Base-by-base conservation (phyloP, 2,888 invertebrate genomes). In the Apotomis capreana region DNA sequence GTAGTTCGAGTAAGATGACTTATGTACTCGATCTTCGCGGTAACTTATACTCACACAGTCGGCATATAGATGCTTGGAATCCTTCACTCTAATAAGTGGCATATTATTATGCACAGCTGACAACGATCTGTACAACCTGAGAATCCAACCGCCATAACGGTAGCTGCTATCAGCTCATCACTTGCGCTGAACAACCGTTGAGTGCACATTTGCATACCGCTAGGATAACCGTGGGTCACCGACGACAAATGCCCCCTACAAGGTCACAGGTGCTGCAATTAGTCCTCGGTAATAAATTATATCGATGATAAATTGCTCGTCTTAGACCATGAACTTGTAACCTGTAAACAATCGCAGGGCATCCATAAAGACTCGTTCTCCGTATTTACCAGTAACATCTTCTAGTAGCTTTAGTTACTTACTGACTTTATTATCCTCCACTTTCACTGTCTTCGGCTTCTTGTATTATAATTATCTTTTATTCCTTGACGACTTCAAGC, bases 161-260 rank as follows among this genome's bases (percentile, higher is more conserved):
- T 6, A 12, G n/a, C 44, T 36, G 37, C 37, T 55, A 54, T 65
- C 62, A 60, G 46, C 44, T 26, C 49, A 15, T 68, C 58, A 52
- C 70, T 68, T 70, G 68, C 51, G 40, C 69, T 64, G 26, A n/a
- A 40, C 40, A 57, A 61, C 46, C 51, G 62, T 57, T 57, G 74
- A 74, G 74, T 78, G 76, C 71, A 78, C 76, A 85, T 88, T 87
- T 83, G 83, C 85, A 85, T 87, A 86, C 86, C 88, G 87, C 87
- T 88, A 87, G 80, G 81, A 83, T 86, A 87, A 86, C 78, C 84
- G 81, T 80, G 79, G 84, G 84, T 83, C 85, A 84, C 81, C 79
- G 75, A 84, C 78, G 84, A 87, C 85, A 84, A 81, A 86, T 79
- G 78, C 72, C 74, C 75, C 76, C 77, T 81, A 71, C 68, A 68